These are phyloP conservation scores for Drosophila gaucha DNA, from an alignment of 2,888 invertebrate genomes.

Conservation along the genomic window DNA sequence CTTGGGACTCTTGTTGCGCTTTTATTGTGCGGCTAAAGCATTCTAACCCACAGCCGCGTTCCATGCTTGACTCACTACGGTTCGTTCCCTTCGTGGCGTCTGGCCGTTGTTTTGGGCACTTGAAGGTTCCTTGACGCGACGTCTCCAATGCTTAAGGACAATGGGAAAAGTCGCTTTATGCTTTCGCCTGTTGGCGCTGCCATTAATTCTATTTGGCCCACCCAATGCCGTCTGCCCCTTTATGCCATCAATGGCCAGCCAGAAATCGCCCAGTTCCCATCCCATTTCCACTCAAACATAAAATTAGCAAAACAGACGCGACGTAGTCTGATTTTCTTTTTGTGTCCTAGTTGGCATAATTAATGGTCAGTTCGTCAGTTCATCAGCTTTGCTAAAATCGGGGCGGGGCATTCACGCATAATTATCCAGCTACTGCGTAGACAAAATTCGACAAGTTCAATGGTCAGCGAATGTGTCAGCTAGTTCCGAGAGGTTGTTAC, in stretches of 20 bases:
- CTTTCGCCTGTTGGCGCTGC: slow-evolving; percentile 44
- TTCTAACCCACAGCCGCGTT: slow-evolving; percentile 27
- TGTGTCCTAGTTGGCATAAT: slow-evolving; percentile 46
- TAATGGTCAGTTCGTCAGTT: slow-evolving; percentile 62
- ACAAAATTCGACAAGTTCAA: slow-evolving; percentile 36
- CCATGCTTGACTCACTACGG: background rate
- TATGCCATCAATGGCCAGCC: slow-evolving; percentile 24
- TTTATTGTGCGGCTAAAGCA: slow-evolving; percentile 67
- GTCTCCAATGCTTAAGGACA: slow-evolving; percentile 33
- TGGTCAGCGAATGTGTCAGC: slow-evolving; percentile 24
- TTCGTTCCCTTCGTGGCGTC: slow-evolving; percentile 1
- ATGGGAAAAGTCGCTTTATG: slow-evolving; percentile 62
- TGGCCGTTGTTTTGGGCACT: slow-evolving; percentile 40
- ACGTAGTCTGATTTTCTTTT: slow-evolving; percentile 41
- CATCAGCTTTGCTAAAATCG: slow-evolving; percentile 39
- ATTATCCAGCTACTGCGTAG: slow-evolving; percentile 49
- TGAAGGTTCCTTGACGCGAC: slow-evolving; percentile 75
- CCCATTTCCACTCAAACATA: background rate
- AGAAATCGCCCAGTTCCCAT: background rate
- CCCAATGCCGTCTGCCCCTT: slow-evolving; percentile 37
- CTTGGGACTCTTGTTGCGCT: slow-evolving; percentile 69
- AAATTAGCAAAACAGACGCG: slow-evolving; percentile 63
- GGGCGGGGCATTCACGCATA: slow-evolving; percentile 42
- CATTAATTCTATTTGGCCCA: slow-evolving; percentile 66
- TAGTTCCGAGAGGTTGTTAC: too few relatives aligned